Percentiles rank a stretch among this genome's conserved stretches.
These are phyloP conservation scores for Muscicapa adusta DNA, from an alignment of 2,113 vertebrate species.

Conservation along the genomic window DNA sequence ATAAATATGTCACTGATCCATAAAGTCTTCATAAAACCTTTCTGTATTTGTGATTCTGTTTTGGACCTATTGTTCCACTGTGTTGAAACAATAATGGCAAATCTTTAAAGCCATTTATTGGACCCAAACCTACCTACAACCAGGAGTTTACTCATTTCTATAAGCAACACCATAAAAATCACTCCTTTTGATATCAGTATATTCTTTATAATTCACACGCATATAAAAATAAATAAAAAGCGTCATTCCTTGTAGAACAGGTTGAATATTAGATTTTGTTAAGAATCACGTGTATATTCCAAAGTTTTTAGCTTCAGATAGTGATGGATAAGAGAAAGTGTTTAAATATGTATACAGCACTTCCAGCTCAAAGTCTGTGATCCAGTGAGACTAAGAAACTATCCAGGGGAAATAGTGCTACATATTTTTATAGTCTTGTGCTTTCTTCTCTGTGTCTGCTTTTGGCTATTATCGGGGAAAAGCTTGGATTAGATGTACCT, in stretches of 20 bases:
- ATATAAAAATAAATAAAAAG: neutral
- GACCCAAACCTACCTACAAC: neutral
- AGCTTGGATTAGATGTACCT: neutral
- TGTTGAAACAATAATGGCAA: neutral
- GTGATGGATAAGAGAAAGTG: neutral
- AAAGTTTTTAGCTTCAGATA: neutral
- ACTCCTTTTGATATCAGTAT: neutral
- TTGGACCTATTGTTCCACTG: neutral
- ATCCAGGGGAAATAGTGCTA: neutral
- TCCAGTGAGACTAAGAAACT: neutral
- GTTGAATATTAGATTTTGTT: neutral
- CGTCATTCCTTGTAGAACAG: neutral
- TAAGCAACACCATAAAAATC: neutral
- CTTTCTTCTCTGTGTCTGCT: neutral
- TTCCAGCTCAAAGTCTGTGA: neutral
- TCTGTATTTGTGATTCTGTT: neutral
- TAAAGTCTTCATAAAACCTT: neutral
- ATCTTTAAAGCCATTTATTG: neutral
- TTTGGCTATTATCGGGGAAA: neutral
- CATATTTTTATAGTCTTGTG: neutral
- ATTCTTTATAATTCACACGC: neutral
- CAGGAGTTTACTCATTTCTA: neutral
- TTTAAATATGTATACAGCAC: neutral
- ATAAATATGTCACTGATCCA: neutral
- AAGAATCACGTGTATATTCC: neutral